Evolutionary conservation across 2,888 invertebrate genomes (phyloP).

Genomic region (Melanophora roralis): DNA sequence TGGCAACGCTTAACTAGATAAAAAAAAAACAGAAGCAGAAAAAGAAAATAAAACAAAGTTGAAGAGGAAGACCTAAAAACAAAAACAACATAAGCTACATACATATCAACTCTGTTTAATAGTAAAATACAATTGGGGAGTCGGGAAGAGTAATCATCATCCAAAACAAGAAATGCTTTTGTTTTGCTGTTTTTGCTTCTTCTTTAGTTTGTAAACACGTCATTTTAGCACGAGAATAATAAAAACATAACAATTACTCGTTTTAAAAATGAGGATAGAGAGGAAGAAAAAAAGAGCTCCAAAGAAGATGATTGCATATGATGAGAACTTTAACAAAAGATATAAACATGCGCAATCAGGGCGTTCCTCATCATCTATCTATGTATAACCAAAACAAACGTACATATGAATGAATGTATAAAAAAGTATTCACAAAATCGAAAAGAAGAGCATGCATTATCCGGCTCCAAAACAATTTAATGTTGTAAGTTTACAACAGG

Average conservation of each 20-base stretch:
- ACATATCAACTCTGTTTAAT: background rate
- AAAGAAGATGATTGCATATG: background rate
- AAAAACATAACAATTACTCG: conserved; percentile 23
- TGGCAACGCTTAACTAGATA: no score
- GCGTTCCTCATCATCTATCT: conserved; percentile 29
- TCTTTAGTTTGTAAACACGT: conserved; percentile 27
- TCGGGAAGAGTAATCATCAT: conserved; percentile 22
- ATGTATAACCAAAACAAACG: background rate
- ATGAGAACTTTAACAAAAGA: background rate
- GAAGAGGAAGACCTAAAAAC: conserved; percentile 13
- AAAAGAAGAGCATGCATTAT: background rate
- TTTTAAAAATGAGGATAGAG: background rate
- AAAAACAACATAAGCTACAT: background rate
- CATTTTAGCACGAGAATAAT: conserved; percentile 48
- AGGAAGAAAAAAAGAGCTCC: background rate
- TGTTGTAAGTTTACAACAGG: background rate
- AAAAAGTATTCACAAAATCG: background rate
- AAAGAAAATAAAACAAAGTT: no score
- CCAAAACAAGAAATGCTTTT: background rate
- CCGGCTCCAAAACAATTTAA: conserved; percentile 29
- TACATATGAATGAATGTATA: conserved; percentile 5
- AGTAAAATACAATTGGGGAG: conserved; percentile 31
- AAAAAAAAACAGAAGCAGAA: background rate
- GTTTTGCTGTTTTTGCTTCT: background rate
- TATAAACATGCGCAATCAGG: conserved; percentile 53